Conservation (phyloP, 2,888 invertebrate species). For the Hydrotaea diabolus region DNA sequence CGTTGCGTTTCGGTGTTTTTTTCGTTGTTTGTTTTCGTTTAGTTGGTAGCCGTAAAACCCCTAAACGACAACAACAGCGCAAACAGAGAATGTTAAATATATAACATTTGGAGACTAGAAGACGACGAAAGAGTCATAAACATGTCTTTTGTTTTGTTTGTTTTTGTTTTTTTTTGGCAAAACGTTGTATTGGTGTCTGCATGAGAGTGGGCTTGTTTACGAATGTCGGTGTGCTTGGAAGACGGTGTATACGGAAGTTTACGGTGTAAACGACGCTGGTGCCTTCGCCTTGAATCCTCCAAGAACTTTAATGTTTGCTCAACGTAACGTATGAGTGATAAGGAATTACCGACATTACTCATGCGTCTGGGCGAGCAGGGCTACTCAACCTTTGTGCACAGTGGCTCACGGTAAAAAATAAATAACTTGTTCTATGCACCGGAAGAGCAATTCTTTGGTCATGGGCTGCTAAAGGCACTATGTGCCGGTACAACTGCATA, state of each 20-base stretch:
- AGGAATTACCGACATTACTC: neutral
- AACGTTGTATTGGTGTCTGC: neutral
- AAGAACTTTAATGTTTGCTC: neutral
- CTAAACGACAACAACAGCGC: neutral
- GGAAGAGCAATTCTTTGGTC: too few relatives aligned
- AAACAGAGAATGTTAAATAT: constrained; percentile 46
- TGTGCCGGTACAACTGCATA: too few relatives aligned
- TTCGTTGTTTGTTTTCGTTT: neutral
- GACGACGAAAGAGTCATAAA: constrained; percentile 47
- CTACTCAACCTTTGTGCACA: neutral
- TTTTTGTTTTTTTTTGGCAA: neutral
- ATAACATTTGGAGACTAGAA: constrained; percentile 57
- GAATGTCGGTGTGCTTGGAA: neutral
- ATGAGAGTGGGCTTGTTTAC: neutral
- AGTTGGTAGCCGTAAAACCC: neutral
- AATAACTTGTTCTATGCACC: too few relatives aligned
- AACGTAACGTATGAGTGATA: neutral
- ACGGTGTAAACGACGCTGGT: neutral
- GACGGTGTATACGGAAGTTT: neutral
- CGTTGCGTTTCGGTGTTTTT: constrained; percentile 7
- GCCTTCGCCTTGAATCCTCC: neutral
- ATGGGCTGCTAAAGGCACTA: too few relatives aligned
- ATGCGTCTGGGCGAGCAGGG: neutral
- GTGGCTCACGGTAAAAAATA: too few relatives aligned
- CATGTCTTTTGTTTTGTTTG: neutral